Evolutionary conservation across 2,797 vertebrate genomes (phyloP).

Genomic region (Poeciliopsis turneri): DNA sequence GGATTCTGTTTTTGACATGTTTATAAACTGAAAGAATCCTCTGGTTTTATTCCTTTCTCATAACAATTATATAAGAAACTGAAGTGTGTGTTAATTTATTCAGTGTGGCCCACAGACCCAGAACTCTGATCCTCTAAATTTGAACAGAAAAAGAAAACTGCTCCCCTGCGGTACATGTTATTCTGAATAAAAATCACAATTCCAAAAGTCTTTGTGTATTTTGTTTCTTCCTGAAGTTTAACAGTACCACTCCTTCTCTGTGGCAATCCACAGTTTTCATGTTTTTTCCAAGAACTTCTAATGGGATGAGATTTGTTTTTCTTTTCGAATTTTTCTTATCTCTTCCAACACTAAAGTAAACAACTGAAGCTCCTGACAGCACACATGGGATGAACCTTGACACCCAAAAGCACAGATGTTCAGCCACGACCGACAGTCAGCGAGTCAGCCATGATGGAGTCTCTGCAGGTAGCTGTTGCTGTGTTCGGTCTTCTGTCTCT

Average conservation of each 20-base stretch:
- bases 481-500: slow-evolving; percentile 44
- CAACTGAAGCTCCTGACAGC: not conserved
- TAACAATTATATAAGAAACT: not conserved
- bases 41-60: not conserved
- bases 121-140: not conserved
- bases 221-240: not conserved
- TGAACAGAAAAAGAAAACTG: not conserved
- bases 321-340: not conserved
- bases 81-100: not conserved
- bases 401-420: not conserved
- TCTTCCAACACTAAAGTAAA: slow-evolving; percentile 19
- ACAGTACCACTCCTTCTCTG: not conserved
- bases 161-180: not conserved
- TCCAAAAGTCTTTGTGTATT: not conserved
- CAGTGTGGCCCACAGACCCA: not conserved
- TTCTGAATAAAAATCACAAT: not conserved
- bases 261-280: not conserved
- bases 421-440: not conserved
- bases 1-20: slow-evolving; percentile 62
- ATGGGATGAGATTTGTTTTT: not conserved
- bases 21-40: slow-evolving; percentile 54
- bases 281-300: not conserved
- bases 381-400: not conserved
- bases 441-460: slow-evolving; percentile 17
- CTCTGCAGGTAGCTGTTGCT: slow-evolving; percentile 16